Percentiles rank a stretch among this genome's conserved stretches.
These are phyloP conservation scores for Pediacus dermestoides DNA, from an alignment of 2,888 invertebrate species.

Conservation along the genomic window DNA sequence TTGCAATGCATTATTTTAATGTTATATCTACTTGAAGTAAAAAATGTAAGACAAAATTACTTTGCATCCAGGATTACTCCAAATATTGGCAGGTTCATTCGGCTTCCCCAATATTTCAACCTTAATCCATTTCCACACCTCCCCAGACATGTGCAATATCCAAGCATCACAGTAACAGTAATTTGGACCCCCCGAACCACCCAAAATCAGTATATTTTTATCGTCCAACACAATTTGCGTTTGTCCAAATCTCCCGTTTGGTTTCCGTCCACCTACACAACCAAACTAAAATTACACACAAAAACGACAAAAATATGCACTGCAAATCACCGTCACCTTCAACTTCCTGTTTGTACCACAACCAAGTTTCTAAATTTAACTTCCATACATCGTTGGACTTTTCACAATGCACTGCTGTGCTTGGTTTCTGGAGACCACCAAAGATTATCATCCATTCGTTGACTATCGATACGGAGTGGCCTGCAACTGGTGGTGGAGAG, in stretches of 20 bases:
- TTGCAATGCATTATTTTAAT: constrained; percentile 6
- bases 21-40: too few relatives aligned
- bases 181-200: constrained; percentile 85
- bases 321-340: constrained; percentile 27
- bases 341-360: constrained; percentile 75
- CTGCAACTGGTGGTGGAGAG: constrained; percentile 79
- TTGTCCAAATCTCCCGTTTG: constrained; percentile 73
- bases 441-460: constrained; percentile 80
- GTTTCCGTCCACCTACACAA: constrained; percentile 34
- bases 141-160: constrained; percentile 74
- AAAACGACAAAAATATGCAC: not conserved
- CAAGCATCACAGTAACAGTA: constrained; percentile 87
- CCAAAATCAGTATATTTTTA: constrained; percentile 73
- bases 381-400: constrained; percentile 86
- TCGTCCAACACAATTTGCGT: constrained; percentile 82
- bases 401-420: constrained; percentile 46
- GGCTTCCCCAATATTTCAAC: constrained; percentile 72
- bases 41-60: constrained; percentile 43
- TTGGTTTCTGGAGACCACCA: constrained; percentile 48
- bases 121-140: constrained; percentile 70
- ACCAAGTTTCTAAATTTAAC: constrained; percentile 70
- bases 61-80: constrained; percentile 91
- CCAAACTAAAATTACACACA: not conserved
- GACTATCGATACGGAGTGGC: constrained; percentile 87
- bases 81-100: constrained; percentile 80